These are phyloP conservation scores for Steatornis caripensis DNA, from an alignment of 2,113 vertebrate genomes.

Conservation along the genomic window DNA sequence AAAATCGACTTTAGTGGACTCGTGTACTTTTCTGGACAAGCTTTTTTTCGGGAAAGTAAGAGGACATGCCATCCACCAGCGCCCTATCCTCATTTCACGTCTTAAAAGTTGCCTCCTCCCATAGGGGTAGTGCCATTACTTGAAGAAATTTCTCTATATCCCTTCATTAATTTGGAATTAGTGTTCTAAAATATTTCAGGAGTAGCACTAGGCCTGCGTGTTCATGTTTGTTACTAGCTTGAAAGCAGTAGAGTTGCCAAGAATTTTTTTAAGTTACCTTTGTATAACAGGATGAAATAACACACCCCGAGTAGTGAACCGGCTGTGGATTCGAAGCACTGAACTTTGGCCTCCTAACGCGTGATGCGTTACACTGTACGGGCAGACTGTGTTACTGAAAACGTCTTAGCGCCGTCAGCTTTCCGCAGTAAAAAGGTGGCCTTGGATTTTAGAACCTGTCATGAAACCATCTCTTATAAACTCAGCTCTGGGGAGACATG, in stretches of 20 bases:
- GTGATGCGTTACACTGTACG: too few relatives aligned
- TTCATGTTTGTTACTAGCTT: neutral
- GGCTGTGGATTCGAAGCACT: neutral
- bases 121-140: neutral
- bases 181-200: neutral
- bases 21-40: neutral
- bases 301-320: fast-evolving
- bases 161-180: neutral
- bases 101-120: neutral
- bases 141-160: neutral
- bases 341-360: neutral
- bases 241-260: neutral
- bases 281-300: neutral
- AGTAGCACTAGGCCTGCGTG: neutral
- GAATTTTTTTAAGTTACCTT: neutral
- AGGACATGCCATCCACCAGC: fast-evolving
- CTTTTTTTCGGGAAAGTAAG: neutral
- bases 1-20: neutral
- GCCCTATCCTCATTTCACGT: fast-evolving
- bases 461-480: neutral
- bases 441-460: neutral
- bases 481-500: fast-evolving
- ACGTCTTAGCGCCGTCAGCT: neutral
- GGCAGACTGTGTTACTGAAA: fast-evolving
- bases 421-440: neutral